phyloP scores from a whole-genome alignment of 2,797 vertebrate species.

The Alca torda region DNA sequence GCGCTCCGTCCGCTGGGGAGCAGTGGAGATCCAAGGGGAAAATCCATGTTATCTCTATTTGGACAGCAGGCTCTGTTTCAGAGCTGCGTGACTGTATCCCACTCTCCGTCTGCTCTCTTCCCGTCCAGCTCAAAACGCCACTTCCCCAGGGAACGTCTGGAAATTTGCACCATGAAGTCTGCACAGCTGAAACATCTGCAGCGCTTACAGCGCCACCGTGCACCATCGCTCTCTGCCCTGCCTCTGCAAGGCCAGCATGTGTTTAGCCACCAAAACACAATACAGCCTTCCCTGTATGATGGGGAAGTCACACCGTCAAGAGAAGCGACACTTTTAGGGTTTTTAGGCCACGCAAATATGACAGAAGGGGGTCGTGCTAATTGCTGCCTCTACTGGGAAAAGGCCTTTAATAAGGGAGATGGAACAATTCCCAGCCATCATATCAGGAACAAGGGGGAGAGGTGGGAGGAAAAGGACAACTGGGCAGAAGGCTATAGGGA shows the following conservation, averaged over 20 bases:
- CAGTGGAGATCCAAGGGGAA: neutral
- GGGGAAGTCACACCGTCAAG: neutral
- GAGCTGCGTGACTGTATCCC: neutral
- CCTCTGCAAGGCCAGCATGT: neutral
- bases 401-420: neutral
- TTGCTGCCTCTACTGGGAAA: neutral
- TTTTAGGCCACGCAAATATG: neutral
- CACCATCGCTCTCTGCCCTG: neutral
- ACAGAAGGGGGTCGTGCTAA: neutral
- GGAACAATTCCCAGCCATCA: neutral
- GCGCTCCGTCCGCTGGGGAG: accelerated
- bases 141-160: slow-evolving; percentile 67
- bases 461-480: neutral
- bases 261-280: neutral
- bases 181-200: slow-evolving; percentile 67
- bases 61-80: neutral
- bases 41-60: neutral
- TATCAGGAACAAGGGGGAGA: neutral
- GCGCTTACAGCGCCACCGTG: neutral
- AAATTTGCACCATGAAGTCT: slow-evolving; percentile 72
- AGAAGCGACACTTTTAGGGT: accelerated
- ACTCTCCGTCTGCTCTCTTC: neutral
- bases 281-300: neutral
- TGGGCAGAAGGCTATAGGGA: neutral
- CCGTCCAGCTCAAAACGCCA: neutral